These are phyloP conservation scores for Stramonita haemastoma DNA, from an alignment of 2,888 invertebrate genomes.

Conservation along the genomic window DNA sequence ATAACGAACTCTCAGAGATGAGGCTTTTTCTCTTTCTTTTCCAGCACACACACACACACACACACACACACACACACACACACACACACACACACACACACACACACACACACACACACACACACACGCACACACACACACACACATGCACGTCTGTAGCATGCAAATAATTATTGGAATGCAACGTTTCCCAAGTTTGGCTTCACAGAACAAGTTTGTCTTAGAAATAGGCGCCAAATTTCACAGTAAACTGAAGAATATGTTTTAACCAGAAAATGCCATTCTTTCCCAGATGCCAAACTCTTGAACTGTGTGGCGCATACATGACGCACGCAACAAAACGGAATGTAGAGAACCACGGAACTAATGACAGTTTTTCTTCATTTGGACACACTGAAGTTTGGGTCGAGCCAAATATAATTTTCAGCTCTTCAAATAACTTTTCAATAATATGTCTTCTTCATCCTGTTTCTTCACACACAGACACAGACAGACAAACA, in stretches of 20 bases:
- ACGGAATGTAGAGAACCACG: background rate
- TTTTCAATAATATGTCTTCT: background rate
- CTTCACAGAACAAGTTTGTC: background rate
- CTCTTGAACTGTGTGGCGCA: background rate
- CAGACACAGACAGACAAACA: background rate
- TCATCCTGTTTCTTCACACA: background rate
- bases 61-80: no score
- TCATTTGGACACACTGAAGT: background rate
- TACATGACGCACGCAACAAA: background rate
- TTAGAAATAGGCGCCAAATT: background rate
- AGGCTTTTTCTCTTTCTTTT: no score
- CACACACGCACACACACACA: no score
- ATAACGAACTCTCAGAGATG: no score
- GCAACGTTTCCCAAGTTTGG: background rate
- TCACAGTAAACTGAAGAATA: background rate
- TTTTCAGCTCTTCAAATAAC: background rate
- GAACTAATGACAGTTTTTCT: background rate
- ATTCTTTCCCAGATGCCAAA: background rate
- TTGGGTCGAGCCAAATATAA: background rate
- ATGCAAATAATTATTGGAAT: background rate
- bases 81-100: no score
- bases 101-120: no score
- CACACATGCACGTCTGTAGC: no score
- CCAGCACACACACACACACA: no score
- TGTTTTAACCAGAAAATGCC: background rate